Percentiles rank a stretch among this genome's conserved stretches.
Conservation (phyloP, 2,888 invertebrate species). For the Drosophila anceps region DNA sequence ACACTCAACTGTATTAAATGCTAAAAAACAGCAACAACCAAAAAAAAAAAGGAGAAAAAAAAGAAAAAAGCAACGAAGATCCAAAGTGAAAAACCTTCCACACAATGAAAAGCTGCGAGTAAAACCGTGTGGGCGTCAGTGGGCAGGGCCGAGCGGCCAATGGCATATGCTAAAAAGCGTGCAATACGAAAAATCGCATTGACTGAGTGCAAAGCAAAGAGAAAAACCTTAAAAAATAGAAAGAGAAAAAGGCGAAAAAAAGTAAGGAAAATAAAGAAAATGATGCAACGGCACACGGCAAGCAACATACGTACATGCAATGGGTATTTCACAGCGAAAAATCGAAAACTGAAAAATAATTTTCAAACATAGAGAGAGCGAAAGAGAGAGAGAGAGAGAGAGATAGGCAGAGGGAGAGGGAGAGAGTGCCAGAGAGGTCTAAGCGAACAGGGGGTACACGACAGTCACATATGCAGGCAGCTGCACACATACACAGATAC, state of each 20-base stretch:
- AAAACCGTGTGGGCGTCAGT: conserved; percentile 13
- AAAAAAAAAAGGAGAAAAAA: conserved; percentile 6
- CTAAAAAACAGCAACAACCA: conserved; percentile 77
- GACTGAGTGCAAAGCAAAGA: conserved; percentile 55
- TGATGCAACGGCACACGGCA: conserved; percentile 56
- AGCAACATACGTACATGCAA: conserved; percentile 62
- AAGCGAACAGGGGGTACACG: conserved; percentile 19
- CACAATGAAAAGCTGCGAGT: conserved; percentile 79
- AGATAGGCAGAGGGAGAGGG: conserved; percentile 21
- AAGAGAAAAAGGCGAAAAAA: conserved; percentile 18
- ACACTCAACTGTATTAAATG: conserved; percentile 82
- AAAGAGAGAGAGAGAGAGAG: neutral
- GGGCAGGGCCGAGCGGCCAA: conserved; percentile 59
- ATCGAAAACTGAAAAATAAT: conserved; percentile 82
- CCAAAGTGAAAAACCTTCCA: conserved; percentile 81
- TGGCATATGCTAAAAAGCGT: conserved; percentile 82
- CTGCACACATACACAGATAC: conserved; percentile 46
- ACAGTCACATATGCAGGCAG: conserved; percentile 76
- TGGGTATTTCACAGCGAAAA: conserved; percentile 82
- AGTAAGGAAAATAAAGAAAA: conserved; percentile 42
- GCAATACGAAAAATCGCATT: conserved; percentile 77
- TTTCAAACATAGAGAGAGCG: conserved; percentile 61
- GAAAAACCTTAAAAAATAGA: conserved; percentile 45
- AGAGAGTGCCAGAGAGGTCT: neutral
- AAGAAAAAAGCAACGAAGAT: conserved; percentile 28